Evolutionary conservation across 2,888 invertebrate genomes (phyloP).

Genomic region (Drosophila percnosoma): DNA sequence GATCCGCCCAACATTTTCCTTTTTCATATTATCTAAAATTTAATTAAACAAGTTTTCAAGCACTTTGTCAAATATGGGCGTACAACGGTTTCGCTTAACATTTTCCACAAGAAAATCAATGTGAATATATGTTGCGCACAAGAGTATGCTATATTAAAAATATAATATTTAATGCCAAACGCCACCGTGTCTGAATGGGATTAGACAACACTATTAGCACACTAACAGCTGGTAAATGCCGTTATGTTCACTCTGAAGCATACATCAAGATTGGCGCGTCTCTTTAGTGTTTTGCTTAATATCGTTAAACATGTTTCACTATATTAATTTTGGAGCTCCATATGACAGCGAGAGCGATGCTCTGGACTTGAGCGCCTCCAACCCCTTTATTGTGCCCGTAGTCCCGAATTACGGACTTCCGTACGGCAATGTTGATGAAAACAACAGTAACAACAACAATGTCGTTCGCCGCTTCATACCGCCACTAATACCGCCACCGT

Average conservation of each 20-base stretch:
- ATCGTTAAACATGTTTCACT: not conserved
- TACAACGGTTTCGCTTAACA: not conserved
- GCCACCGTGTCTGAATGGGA: constrained; percentile 32
- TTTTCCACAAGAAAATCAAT: not conserved
- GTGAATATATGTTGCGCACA: constrained; percentile 3
- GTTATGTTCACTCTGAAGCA: constrained; percentile 26
- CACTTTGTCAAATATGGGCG: not conserved
- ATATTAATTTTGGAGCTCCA: not conserved
- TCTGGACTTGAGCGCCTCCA: not conserved
- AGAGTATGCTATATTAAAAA: constrained; percentile 44
- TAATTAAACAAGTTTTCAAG: too few species aligned
- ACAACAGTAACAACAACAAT: not conserved
- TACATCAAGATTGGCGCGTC: constrained; percentile 5
- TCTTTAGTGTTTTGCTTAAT: not conserved
- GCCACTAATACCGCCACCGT: not conserved
- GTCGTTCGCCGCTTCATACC: not conserved
- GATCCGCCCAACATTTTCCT: not conserved
- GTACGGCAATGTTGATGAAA: not conserved
- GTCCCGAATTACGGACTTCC: not conserved
- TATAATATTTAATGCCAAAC: constrained; percentile 1
- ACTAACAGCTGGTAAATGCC: constrained; percentile 50
- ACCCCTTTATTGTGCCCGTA: not conserved
- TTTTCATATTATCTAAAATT: not conserved
- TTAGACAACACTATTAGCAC: constrained; percentile 33
- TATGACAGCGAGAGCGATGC: constrained; percentile 4